Base-by-base conservation (phyloP, 1,140 invertebrate genomes). In the Papilio glaucus region DNA sequence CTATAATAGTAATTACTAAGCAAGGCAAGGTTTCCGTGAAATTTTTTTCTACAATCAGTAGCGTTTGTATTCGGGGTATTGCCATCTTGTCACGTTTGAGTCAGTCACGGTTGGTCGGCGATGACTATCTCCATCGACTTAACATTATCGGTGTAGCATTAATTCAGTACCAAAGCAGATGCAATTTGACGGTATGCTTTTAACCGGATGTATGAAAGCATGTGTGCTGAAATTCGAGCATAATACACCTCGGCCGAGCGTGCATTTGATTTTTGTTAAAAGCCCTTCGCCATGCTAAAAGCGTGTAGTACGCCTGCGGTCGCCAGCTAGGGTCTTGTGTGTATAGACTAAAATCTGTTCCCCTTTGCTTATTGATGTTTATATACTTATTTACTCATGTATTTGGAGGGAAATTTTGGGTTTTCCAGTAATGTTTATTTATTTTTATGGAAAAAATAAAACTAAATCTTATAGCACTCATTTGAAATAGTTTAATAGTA, bases 231-330 rank as follows among this genome's bases (percentile, higher is more conserved):
- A 65, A 41, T 65, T 65, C 18, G 37, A 65, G 62, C 62, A 21
- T 62, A 62, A 62, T 62, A 62, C 33, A n/a, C 7, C 45, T 53
- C 33, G 29, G 1, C 29, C 26, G 60, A 21, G 29, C n/a, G n/a
- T 24, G 62, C 15, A 65, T 61, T n/a, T 61, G 62, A 65, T 65
- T 65, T 65, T 65, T 65, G 62, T 38, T 65, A 65, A 65, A 65
- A 65, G 29, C n/a, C 62, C 62, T 65, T 65, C 15, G 33, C 61
- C 15, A 38, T 33, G 8, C 62, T 65, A 65, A 65, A 65, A 65
- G 62, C 62, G 21, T 65, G 62, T 21, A 65, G 15, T 33, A 33
- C 33, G 29, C 62, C n/a, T 39, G 62, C 62, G 62, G 62, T 65
- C 37, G 7, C 60, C 15, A 13, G 9, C 49, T 57, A 57, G 18